These are phyloP conservation scores for Leptura quadrifasciata DNA, from an alignment of 2,888 invertebrate species.

Conservation along the genomic window DNA sequence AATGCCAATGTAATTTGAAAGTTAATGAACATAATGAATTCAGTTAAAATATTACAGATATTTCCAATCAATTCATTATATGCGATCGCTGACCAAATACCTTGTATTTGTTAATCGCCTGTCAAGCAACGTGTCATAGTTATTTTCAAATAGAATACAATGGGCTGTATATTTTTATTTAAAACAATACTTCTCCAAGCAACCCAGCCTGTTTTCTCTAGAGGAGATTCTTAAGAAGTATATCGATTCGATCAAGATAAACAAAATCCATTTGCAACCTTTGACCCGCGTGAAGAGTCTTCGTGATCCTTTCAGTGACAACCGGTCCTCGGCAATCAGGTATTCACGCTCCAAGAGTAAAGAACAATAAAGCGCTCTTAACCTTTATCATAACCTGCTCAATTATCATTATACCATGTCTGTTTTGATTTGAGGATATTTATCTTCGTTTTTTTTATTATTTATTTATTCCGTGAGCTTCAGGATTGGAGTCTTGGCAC, in stretches of 20 bases:
- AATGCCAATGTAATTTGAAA: not conserved
- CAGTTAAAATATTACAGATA: not conserved
- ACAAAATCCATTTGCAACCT: conserved; percentile 57
- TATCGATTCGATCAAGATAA: conserved; percentile 54
- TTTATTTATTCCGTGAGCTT: not conserved
- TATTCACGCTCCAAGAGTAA: conserved; percentile 47
- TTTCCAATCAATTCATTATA: not conserved
- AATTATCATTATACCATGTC: conserved; percentile 40
- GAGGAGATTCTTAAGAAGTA: conserved; percentile 17
- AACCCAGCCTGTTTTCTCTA: conserved; percentile 23
- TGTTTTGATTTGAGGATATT: conserved; percentile 25
- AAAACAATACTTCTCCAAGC: conserved; percentile 25
- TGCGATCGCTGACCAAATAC: not conserved
- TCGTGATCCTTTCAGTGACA: conserved; percentile 57
- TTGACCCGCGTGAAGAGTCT: conserved; percentile 40
- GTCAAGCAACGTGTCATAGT: conserved; percentile 4
- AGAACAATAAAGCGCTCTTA: conserved; percentile 49
- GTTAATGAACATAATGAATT: not conserved
- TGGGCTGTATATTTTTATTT: conserved; percentile 8
- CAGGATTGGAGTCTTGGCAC: conserved; percentile 10
- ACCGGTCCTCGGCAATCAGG: conserved; percentile 54
- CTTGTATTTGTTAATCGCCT: not conserved
- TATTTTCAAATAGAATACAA: conserved; percentile 3
- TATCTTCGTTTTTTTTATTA: conserved; percentile 25
- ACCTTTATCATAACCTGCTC: conserved; percentile 44